Conservation (phyloP, 1,140 invertebrate species). For the Drosophila paulistorum region DNA sequence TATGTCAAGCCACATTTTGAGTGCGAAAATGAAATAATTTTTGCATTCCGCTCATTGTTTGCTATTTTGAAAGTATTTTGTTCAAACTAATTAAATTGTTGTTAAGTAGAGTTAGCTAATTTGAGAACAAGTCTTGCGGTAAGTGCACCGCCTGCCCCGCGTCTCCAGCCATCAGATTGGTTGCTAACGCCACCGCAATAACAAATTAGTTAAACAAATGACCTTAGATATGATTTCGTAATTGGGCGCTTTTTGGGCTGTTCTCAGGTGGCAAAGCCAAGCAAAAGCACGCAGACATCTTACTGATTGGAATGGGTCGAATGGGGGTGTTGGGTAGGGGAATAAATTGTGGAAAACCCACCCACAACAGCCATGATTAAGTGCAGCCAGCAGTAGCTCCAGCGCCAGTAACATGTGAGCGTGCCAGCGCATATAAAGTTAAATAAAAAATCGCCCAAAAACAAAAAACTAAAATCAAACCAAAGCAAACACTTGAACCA, state of each 20-base stretch:
- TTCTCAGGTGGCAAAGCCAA: constrained; percentile 28
- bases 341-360: constrained; percentile 59
- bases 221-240: constrained; percentile 81
- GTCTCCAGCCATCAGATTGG: not conserved
- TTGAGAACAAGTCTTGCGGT: constrained; percentile 41
- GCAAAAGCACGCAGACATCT: constrained; percentile 23
- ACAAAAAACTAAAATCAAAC: constrained; percentile 9
- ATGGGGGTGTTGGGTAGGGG: too few relatives aligned
- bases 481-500: constrained; percentile 13
- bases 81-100: constrained; percentile 37
- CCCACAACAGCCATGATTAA: constrained; percentile 76
- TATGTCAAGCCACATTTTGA: not conserved
- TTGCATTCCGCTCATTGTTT: constrained; percentile 48
- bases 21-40: not conserved
- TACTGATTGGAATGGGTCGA: constrained; percentile 25
- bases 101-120: constrained; percentile 39
- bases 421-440: constrained; percentile 66
- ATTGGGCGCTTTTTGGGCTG: constrained; percentile 57
- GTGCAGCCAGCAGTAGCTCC: constrained; percentile 38
- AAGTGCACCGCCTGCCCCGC: constrained; percentile 2
- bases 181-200: constrained; percentile 28
- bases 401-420: constrained; percentile 64
- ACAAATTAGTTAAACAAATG: constrained; percentile 77
- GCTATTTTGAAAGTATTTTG: constrained; percentile 37
- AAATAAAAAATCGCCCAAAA: constrained; percentile 54